Conservation (phyloP, 2,113 vertebrate genomes). For the Hippocampus abdominalis region DNA sequence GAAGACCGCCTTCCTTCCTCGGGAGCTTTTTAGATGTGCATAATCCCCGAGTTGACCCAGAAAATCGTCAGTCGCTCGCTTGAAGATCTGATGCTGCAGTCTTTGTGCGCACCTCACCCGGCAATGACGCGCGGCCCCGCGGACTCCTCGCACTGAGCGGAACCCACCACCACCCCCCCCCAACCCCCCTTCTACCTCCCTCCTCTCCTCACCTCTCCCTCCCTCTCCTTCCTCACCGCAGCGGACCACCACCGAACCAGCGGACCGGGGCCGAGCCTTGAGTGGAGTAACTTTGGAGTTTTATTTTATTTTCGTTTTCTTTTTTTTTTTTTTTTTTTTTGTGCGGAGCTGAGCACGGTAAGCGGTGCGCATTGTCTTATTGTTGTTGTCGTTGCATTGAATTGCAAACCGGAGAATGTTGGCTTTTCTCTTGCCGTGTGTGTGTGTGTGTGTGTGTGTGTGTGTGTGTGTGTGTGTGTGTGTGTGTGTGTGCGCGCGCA, state of each 20-base stretch:
- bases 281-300: conserved; percentile 11
- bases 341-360: neutral
- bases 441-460: neutral
- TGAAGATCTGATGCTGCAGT: conserved; percentile 73
- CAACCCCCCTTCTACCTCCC: too few species aligned
- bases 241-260: neutral
- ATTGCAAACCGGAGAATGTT: neutral
- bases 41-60: conserved; percentile 79
- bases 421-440: neutral
- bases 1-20: conserved; percentile 58
- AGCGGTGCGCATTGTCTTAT: neutral
- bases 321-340: neutral
- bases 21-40: conserved; percentile 73
- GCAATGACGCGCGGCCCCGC: conserved; percentile 72
- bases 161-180: neutral
- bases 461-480: neutral
- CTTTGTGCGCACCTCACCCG: conserved; percentile 61
- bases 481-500: neutral
- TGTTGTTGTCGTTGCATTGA: neutral
- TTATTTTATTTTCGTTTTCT: neutral
- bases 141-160: conserved; percentile 64
- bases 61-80: conserved; percentile 75
- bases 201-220: neutral
- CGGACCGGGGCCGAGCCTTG: conserved; percentile 17
- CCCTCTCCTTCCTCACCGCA: neutral